Evolutionary conservation across 53 echinoderm and acorn worm genomes (phyloP), one percentile per base, ranked within the genome.

Genomic region (Mesocentrotus franciscanus): DNA sequence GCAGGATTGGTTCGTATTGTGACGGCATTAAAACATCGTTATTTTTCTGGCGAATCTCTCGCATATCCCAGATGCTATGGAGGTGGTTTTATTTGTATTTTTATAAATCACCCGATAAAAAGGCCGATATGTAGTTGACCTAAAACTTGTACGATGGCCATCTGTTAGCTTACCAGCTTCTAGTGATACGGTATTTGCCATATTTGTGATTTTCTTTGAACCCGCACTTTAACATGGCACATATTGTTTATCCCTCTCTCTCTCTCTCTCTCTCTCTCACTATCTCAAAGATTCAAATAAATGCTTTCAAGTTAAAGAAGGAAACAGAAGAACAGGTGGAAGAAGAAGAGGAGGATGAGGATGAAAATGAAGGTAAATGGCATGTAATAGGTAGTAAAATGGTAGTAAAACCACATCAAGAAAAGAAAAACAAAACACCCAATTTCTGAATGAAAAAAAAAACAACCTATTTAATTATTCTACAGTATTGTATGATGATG

Each of bases 261-360:
- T 39, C 42, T 81, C 9, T 81, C 8, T 81, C 42, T 42, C 42
- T 39, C 81, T 36, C 18, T 81, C 42, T 39, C 42, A 7, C 81
- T 42, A 20, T 58, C 32, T 27, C 39, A 60, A 27, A 94, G 95
- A 94, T 94, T 35, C 95, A 94, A 85, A 94, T 94, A 7, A 66
- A 68, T 9, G 62, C 87, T 35, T 61, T 94, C 68, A 85, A 81
- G 39, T 7, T 26, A 60, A 83, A 85, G 56, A 85, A 35, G 6
- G 95, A 94, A 70, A 49, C 68, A 36, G 87, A 62, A 36, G 49
- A 85, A n/a, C 71, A 87, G 85, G 66, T 56, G 56, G 94, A 94
- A 84, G 94, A 94, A 94, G 95, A 94, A 49, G 94, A 94, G 7
- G 95, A 94, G 62, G 95, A 94, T 27, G 94, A 94, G 20, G 94